phyloP scores from a whole-genome alignment of 2,888 invertebrate genomes.

The Andrena bicolor region DNA sequence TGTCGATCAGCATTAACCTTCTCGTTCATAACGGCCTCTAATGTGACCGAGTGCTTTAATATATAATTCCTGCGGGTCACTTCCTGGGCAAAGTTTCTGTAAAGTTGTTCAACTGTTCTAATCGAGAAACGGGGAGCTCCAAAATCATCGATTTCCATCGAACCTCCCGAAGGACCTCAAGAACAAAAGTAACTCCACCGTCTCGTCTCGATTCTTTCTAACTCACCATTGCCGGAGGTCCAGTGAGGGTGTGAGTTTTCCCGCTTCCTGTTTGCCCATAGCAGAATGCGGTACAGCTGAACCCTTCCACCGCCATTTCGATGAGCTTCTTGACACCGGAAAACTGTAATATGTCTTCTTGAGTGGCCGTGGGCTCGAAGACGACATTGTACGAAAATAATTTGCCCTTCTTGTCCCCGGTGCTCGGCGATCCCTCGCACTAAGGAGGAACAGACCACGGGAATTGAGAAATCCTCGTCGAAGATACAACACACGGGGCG shows the following conservation, averaged over 20 bases:
- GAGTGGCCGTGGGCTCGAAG: constrained; percentile 95
- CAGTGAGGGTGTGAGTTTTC: constrained; percentile 97
- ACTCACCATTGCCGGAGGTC: constrained; percentile 93
- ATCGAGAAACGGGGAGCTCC: not conserved
- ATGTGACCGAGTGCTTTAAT: constrained; percentile 48
- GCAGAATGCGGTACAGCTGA: constrained; percentile 97
- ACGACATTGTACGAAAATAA: constrained; percentile 98
- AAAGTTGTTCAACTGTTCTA: not conserved
- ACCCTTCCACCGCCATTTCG: constrained; percentile 97
- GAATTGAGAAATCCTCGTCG: not conserved
- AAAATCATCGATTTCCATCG: not conserved
- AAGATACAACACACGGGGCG: not conserved
- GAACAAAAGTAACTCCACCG: not conserved
- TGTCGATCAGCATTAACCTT: constrained; percentile 62
- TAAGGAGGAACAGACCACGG: not conserved
- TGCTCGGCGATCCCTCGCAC: constrained; percentile 76
- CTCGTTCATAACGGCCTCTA: constrained; percentile 52
- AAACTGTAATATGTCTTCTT: constrained; percentile 94
- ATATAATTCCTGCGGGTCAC: constrained; percentile 23
- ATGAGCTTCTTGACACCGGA: constrained; percentile 95
- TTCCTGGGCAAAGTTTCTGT: constrained; percentile 6
- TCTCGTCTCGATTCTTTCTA: too few relatives aligned
- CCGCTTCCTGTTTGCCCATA: constrained; percentile 99
- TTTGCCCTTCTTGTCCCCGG: constrained; percentile 90
- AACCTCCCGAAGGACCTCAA: not conserved